These are phyloP conservation scores for Aspidoscelis tigris DNA, from an alignment of 2,113 vertebrate genomes.

Conservation along the genomic window DNA sequence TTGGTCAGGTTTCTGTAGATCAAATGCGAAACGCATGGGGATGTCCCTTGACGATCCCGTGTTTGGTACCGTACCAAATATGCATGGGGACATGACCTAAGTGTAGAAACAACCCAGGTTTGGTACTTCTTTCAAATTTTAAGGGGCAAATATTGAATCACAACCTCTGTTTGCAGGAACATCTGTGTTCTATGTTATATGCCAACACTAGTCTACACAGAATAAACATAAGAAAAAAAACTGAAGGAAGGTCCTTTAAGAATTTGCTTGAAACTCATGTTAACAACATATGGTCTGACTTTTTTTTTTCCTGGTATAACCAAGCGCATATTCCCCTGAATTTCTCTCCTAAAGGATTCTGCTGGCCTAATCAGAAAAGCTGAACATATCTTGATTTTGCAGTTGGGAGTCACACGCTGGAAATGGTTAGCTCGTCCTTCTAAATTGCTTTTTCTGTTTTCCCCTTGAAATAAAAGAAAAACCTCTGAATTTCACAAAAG, in stretches of 20 bases:
- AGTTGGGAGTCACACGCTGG: constrained; percentile 20
- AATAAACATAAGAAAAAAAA: constrained; percentile 16
- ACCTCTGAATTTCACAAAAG: constrained; percentile 21
- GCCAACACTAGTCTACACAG: constrained; percentile 30
- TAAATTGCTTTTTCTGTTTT: constrained; percentile 17
- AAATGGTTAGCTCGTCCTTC: constrained; percentile 40
- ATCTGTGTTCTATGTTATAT: background rate
- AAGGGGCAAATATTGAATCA: background rate
- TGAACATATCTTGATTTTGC: constrained; percentile 41
- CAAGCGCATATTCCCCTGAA: background rate
- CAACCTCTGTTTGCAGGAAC: background rate
- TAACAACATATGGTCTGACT: background rate
- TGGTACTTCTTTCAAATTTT: background rate
- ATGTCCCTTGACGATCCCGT: too few species aligned
- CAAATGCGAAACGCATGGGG: too few species aligned
- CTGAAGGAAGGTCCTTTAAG: background rate
- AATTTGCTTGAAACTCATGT: background rate
- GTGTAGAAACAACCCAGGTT: background rate
- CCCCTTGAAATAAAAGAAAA: background rate
- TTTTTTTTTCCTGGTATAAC: background rate
- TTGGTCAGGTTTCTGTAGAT: too few species aligned
- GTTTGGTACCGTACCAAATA: too few species aligned
- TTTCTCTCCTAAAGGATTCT: background rate
- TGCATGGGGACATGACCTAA: too few species aligned
- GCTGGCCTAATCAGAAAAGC: constrained; percentile 9